Evolutionary conservation across 2,888 invertebrate genomes (phyloP).

Genomic region (Erannis defoliaria): DNA sequence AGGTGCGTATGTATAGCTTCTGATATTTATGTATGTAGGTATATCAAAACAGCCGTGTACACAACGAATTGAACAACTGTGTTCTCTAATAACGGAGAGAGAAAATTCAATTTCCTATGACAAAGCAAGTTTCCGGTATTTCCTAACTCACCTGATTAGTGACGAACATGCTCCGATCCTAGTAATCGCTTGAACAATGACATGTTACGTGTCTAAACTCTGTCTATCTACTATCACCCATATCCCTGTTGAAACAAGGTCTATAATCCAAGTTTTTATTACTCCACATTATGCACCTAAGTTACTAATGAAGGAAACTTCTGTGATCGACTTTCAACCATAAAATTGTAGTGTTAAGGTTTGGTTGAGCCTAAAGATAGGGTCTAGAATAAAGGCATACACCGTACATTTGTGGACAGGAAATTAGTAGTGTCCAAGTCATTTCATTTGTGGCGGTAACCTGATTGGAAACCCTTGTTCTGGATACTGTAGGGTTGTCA

Average conservation of each 20-base stretch:
- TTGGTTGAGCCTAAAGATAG: background rate
- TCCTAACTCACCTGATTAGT: slow-evolving; percentile 14
- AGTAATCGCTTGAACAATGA: slow-evolving; percentile 17
- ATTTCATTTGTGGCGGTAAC: slow-evolving; percentile 34
- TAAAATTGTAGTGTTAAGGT: background rate
- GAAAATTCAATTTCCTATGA: slow-evolving; percentile 1
- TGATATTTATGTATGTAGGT: no score
- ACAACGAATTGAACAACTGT: background rate
- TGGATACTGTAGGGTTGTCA: slow-evolving; percentile 17
- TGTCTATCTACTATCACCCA: background rate
- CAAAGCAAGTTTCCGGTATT: background rate
- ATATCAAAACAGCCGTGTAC: no score
- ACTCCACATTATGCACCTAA: background rate
- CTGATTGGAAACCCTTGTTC: slow-evolving; percentile 32
- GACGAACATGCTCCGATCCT: slow-evolving; percentile 8
- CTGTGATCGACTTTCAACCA: slow-evolving; percentile 7
- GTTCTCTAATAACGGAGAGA: background rate
- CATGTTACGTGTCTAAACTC: slow-evolving; percentile 5
- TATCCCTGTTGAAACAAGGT: background rate
- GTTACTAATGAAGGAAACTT: background rate
- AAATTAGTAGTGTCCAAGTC: slow-evolving; percentile 34
- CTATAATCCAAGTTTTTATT: slow-evolving; percentile 1
- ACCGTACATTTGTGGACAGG: slow-evolving; percentile 22
- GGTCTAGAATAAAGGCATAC: slow-evolving; percentile 10
- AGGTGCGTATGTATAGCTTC: no score